phyloP scores from a whole-genome alignment of 2,797 vertebrate species.

The Tamandua tetradactyla region DNA sequence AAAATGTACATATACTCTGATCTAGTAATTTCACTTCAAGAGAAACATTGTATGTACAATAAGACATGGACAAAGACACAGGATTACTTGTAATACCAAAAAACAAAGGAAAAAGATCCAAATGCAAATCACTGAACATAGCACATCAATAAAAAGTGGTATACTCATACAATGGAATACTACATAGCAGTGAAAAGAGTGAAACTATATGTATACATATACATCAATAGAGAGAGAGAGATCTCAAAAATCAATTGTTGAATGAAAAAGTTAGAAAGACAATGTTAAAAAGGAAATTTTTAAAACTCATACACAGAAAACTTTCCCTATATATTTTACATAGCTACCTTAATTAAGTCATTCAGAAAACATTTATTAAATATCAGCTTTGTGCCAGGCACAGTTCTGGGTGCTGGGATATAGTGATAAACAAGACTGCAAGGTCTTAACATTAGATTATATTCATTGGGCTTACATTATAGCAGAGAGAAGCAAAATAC shows the following conservation, averaged over 20 bases:
- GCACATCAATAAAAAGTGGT: not conserved
- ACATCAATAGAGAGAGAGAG: not conserved
- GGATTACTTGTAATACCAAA: not conserved
- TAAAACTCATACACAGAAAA: not conserved
- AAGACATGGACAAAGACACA: not conserved
- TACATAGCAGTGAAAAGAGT: not conserved
- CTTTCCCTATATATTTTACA: not conserved
- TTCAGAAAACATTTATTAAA: constrained; percentile 21
- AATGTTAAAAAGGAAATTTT: not conserved
- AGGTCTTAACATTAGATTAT: not conserved
- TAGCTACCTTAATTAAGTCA: not conserved
- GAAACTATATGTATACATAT: not conserved
- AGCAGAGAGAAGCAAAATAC: not conserved
- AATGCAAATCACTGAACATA: not conserved
- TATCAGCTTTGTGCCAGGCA: not conserved
- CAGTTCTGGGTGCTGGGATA: not conserved
- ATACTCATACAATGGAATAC: not conserved
- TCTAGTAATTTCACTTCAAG: constrained; percentile 4
- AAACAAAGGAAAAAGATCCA: not conserved
- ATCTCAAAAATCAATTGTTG: not conserved
- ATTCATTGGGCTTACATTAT: not conserved
- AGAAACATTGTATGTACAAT: not conserved
- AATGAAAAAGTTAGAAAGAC: not conserved
- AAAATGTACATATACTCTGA: too few species aligned
- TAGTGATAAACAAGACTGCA: not conserved